Evolutionary conservation across 2,113 vertebrate species (phyloP).

Genomic region (Mormyrus lacerda): DNA sequence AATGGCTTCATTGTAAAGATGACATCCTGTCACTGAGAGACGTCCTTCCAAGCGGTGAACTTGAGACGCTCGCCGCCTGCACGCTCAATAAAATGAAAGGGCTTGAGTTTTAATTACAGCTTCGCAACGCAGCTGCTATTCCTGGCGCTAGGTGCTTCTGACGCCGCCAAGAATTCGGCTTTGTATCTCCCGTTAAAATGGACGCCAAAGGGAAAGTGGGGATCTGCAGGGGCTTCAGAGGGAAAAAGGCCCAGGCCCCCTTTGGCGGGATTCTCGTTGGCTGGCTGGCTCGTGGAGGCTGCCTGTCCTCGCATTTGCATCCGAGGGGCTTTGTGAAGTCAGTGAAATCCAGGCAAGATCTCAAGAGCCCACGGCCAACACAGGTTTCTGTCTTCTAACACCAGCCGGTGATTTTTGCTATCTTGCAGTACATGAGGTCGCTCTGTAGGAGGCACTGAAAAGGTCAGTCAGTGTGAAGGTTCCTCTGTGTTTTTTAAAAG

Average conservation of each 20-base stretch:
- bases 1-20: neutral
- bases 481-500: neutral
- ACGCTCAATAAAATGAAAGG: neutral
- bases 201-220: neutral
- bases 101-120: conserved; percentile 8
- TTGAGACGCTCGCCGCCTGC: neutral
- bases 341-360: neutral
- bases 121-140: conserved; percentile 3
- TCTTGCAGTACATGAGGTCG: neutral
- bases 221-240: neutral
- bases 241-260: neutral
- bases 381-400: neutral
- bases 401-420: neutral
- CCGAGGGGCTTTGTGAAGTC: neutral
- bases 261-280: neutral
- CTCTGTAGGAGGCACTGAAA: neutral
- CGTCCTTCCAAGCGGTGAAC: neutral
- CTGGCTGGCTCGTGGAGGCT: neutral
- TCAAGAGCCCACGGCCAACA: neutral
- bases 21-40: neutral
- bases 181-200: neutral
- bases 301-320: neutral
- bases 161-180: neutral
- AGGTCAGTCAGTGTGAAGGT: neutral
- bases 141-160: neutral